phyloP scores from a whole-genome alignment of 2,888 invertebrate species.

The Torymus auratus region DNA sequence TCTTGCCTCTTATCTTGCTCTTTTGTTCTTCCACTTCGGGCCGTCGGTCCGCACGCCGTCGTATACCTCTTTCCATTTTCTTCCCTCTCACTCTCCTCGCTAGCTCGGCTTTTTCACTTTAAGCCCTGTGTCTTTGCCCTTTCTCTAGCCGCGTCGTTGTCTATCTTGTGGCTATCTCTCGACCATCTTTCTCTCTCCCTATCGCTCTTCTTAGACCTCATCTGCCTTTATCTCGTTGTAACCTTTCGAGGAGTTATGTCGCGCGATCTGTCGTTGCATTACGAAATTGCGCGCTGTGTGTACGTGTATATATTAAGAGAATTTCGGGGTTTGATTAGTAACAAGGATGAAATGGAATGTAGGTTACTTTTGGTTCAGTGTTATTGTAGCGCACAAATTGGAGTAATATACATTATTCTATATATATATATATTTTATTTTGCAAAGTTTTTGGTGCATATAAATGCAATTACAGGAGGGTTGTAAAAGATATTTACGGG shows the following conservation, averaged over 20 bases:
- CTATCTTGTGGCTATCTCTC: background rate
- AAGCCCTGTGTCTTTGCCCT: constrained; percentile 12
- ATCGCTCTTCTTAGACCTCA: constrained; percentile 15
- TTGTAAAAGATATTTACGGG: no score
- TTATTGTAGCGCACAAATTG: no score
- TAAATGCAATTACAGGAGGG: no score
- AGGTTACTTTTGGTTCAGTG: no score
- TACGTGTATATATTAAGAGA: no score
- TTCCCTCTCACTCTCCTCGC: background rate
- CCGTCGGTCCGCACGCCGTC: background rate
- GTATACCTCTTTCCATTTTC: constrained; percentile 29
- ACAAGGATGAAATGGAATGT: no score
- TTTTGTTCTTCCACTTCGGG: background rate
- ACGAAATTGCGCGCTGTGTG: background rate
- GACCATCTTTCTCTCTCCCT: background rate
- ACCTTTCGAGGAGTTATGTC: constrained; percentile 12
- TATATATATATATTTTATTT: no score
- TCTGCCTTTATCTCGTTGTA: constrained; percentile 16
- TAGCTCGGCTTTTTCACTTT: constrained; percentile 34
- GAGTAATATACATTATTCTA: no score
- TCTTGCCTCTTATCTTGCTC: background rate
- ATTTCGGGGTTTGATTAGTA: no score
- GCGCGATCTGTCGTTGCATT: background rate
- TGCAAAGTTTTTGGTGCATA: no score
- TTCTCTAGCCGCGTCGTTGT: no score